Conservation (phyloP, 2,797 vertebrate genomes). For the Podargus strigoides region DNA sequence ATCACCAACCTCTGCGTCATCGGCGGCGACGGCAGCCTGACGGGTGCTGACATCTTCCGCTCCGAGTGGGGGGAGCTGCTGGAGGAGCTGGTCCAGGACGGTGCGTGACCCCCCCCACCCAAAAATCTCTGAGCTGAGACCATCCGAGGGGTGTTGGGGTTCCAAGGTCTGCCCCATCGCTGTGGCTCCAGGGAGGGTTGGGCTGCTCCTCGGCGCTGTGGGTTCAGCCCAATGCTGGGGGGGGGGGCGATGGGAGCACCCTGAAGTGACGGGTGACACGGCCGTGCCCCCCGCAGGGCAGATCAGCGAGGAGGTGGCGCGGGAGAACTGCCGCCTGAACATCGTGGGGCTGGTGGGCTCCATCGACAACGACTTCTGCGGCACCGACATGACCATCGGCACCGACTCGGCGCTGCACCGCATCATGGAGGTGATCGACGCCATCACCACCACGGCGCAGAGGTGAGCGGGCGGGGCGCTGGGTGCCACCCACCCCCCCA, state of each 20-base stretch:
- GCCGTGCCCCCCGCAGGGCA: conserved; percentile 73
- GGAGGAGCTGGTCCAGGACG: conserved; percentile 83
- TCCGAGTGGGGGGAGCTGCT: conserved; percentile 88
- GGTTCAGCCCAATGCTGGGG: accelerated
- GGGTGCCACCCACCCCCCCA: too few relatives aligned
- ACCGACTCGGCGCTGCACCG: conserved; percentile 91
- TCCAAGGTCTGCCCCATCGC: not conserved
- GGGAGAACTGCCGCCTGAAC: conserved; percentile 82
- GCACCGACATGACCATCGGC: conserved; percentile 97
- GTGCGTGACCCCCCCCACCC: conserved; percentile 57
- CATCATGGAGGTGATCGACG: conserved; percentile 92
- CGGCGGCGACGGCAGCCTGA: conserved; percentile 94
- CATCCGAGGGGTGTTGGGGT: accelerated
- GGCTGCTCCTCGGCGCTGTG: not conserved
- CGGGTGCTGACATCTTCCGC: conserved; percentile 91
- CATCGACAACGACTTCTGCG: conserved; percentile 97
- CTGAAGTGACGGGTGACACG: accelerated
- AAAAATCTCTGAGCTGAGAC: accelerated
- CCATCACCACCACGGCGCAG: conserved; percentile 92
- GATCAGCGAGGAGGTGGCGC: conserved; percentile 81
- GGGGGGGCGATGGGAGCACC: accelerated
- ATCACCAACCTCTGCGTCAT: conserved; percentile 97
- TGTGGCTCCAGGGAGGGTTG: not conserved
- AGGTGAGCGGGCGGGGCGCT: conserved; percentile 76
- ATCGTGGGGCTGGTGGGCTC: conserved; percentile 94